Percentiles rank a stretch among this genome's conserved stretches.
Conservation (phyloP, 1,140 invertebrate genomes). For the Dolichoris vasculosae region DNA sequence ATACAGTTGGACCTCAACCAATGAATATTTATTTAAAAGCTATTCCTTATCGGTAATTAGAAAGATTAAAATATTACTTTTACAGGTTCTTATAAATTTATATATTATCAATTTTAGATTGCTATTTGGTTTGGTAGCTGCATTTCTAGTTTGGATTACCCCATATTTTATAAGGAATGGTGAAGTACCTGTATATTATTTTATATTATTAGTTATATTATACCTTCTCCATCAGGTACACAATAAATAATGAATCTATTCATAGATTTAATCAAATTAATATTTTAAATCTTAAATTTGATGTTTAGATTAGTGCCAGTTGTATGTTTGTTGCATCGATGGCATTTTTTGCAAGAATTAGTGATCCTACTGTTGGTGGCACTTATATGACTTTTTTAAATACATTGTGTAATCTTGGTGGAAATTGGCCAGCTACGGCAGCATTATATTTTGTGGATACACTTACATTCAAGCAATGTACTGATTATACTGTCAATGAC, state of each 20-base stretch:
- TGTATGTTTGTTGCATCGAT: conserved; percentile 89
- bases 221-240: conserved; percentile 94
- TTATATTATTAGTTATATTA: conserved; percentile 83
- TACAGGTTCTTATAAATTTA: conserved; percentile 25
- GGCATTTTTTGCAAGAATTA: conserved; percentile 90
- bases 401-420: conserved; percentile 96
- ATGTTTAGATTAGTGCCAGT: conserved; percentile 78
- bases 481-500: conserved; percentile 72
- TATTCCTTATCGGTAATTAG: conserved; percentile 85
- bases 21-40: conserved; percentile 92
- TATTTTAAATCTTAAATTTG: conserved; percentile 2
- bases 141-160: conserved; percentile 89
- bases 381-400: conserved; percentile 99
- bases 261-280: neutral
- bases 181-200: conserved; percentile 86
- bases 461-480: conserved; percentile 87
- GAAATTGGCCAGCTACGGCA: conserved; percentile 96
- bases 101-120: conserved; percentile 76
- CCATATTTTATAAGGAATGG: conserved; percentile 81
- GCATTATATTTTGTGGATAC: conserved; percentile 94
- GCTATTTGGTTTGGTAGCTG: conserved; percentile 88
- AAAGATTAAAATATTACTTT: conserved; percentile 35
- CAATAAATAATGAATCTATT: conserved; percentile 28
- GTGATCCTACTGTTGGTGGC: conserved; percentile 95
- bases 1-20: conserved; percentile 91